Base-by-base conservation (phyloP, 2,797 vertebrate genomes). In the Sebastes itinus region DNA sequence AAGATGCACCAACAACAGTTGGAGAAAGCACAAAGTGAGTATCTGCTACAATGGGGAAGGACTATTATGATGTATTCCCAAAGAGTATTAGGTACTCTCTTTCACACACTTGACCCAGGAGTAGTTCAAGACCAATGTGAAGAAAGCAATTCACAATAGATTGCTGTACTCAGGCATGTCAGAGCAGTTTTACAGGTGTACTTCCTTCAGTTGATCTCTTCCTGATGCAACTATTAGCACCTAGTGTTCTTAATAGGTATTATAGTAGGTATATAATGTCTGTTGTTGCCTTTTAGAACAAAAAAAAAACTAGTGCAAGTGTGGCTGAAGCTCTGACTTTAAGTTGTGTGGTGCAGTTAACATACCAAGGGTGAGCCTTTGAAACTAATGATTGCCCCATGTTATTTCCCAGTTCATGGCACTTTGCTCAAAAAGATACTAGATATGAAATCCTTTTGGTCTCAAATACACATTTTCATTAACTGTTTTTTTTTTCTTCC, bases 21-120 rank as follows among this genome's bases (percentile, higher is more conserved):
- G 94, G 87, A 56, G 92, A 89, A 85, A 92, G 78, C 33, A 81
- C 92, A 22, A 93, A 95, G 96, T 96, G 76, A 95, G 85, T 85
- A 18, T 5, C 9, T 72, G 2, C 6, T 61, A 13, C 58, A 2
- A 30, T 64, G 7, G 59, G 2, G 25, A 77, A 25, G 7, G 33
- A 70, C 10, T 25, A 3, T 5, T 5, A 10, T 52, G 20, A 7
- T 20, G 0, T 49, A 13, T 66, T 14, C 1, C 6, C 6, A 3
- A 49, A 38, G 13, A 72, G 9, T 20, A 25, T 30, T 20, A 6
- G 59, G 28, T n/a, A 1, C 4, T 23, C 2, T 52, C 6, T 55
- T 61, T 62, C 11, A 14, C 10, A 66, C 3, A 68, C 12, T 20
- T 49, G 2, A 66, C 4, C 0, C 5, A 49, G 27, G 6, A 30